phyloP scores from a whole-genome alignment of 1,140 invertebrate species.

The Zophobas atratus region DNA sequence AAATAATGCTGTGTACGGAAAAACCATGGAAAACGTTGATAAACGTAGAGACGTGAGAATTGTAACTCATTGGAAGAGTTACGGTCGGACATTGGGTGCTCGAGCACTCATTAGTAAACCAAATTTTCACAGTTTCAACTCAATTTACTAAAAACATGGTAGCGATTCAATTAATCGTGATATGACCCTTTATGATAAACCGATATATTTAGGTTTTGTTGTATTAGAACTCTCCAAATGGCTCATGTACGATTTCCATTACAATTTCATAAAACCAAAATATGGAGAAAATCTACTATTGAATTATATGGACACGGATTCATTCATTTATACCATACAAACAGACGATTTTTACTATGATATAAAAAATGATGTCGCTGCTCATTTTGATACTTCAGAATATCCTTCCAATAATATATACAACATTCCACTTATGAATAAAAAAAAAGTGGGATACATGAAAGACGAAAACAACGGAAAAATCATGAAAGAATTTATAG shows the following conservation, averaged over 20 bases:
- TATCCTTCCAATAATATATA: conserved; percentile 49
- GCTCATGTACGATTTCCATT: conserved; percentile 50
- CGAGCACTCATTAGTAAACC: conserved; percentile 52
- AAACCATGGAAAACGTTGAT: conserved; percentile 50
- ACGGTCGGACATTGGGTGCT: conserved; percentile 48
- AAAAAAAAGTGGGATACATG: conserved; percentile 39
- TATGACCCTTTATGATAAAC: conserved; percentile 53
- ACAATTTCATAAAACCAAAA: conserved; percentile 24
- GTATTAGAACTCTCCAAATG: conserved; percentile 53
- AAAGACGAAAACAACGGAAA: conserved; percentile 52
- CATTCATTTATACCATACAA: conserved; percentile 25
- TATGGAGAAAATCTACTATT: conserved; percentile 10
- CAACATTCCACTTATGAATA: neutral
- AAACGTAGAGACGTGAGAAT: conserved; percentile 54
- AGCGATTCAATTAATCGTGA: conserved; percentile 52
- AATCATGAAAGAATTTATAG: conserved; percentile 53
- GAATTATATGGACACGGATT: conserved; percentile 8
- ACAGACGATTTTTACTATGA: conserved; percentile 16
- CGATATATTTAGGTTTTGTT: conserved; percentile 51
- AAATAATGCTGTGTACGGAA: conserved; percentile 50
- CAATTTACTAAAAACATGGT: conserved; percentile 55
- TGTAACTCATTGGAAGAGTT: conserved; percentile 48
- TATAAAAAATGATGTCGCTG: conserved; percentile 16
- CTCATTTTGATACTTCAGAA: conserved; percentile 20
- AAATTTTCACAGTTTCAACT: conserved; percentile 53